phyloP scores from a whole-genome alignment of 2,888 invertebrate genomes.

The Drosophila aldrichi region DNA sequence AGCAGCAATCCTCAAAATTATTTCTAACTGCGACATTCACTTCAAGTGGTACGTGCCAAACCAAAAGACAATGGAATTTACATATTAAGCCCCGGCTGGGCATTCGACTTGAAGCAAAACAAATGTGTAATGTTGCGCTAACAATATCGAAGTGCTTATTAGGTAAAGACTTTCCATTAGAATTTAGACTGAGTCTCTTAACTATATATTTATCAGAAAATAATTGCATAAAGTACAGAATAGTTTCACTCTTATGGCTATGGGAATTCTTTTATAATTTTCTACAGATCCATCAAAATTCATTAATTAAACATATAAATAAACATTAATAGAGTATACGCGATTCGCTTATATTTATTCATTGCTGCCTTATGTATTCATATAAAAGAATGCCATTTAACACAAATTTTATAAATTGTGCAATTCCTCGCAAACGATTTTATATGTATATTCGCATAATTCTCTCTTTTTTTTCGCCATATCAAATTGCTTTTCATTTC shows the following conservation, averaged over 20 bases:
- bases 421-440: slow-evolving; percentile 29
- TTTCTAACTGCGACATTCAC: slow-evolving; percentile 23
- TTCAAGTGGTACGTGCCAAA: slow-evolving; percentile 63
- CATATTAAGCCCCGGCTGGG: not conserved
- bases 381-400: slow-evolving; percentile 46
- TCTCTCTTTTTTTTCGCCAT: slow-evolving; percentile 34
- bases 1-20: slow-evolving; percentile 18
- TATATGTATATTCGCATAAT: slow-evolving; percentile 1
- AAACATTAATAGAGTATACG: not conserved
- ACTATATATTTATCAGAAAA: not conserved
- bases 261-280: too few relatives aligned
- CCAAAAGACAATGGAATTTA: slow-evolving; percentile 33
- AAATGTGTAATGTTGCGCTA: not conserved
- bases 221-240: not conserved
- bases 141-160: not conserved
- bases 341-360: not conserved
- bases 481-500: slow-evolving; percentile 69
- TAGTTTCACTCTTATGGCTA: too few relatives aligned
- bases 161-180: not conserved
- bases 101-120: not conserved
- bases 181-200: not conserved
- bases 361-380: slow-evolving; percentile 4
- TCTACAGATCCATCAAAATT: too few relatives aligned
- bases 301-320: too few relatives aligned
- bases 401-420: slow-evolving; percentile 62